Percentiles rank a stretch among this genome's conserved stretches.
These are phyloP conservation scores for Melipona bicolor DNA, from an alignment of 2,888 invertebrate species.

Conservation along the genomic window DNA sequence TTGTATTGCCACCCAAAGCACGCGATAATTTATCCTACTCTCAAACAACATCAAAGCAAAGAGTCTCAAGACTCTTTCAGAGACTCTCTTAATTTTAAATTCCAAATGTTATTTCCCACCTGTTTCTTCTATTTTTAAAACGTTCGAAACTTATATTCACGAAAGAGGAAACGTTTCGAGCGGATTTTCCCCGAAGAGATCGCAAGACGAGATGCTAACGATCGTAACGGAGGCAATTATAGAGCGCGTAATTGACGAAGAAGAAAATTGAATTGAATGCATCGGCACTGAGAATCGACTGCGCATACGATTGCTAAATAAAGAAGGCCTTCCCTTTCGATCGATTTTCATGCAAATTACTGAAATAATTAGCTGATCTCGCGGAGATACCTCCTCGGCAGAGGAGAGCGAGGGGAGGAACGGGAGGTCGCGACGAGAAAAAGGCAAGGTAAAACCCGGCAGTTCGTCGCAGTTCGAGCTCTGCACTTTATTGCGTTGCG, in stretches of 20 bases:
- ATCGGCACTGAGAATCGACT: not conserved
- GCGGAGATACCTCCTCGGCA: slow-evolving; percentile 75
- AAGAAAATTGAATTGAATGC: slow-evolving; percentile 9
- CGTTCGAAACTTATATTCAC: too few species aligned
- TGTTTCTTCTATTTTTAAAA: too few species aligned
- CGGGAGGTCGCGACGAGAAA: slow-evolving; percentile 33
- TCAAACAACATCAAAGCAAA: too few species aligned
- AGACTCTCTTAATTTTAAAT: too few species aligned
- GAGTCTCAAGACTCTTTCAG: too few species aligned
- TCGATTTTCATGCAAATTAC: slow-evolving; percentile 57
- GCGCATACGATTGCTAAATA: not conserved
- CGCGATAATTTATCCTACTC: too few species aligned
- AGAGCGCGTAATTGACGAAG: not conserved
- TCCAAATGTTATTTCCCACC: too few species aligned
- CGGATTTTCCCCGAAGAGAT: not conserved
- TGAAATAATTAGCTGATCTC: slow-evolving; percentile 84
- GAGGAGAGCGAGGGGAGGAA: not conserved
- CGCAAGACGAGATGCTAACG: not conserved
- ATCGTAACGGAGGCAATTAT: not conserved
- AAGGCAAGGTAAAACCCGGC: slow-evolving; percentile 49
- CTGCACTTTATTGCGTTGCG: slow-evolving; percentile 61
- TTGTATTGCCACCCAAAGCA: too few species aligned
- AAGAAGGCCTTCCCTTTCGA: not conserved
- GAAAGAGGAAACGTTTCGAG: not conserved
- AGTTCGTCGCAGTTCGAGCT: slow-evolving; percentile 20